Evolutionary conservation across 2,888 invertebrate genomes (phyloP).

Genomic region (Acanthacorydalis orientalis): DNA sequence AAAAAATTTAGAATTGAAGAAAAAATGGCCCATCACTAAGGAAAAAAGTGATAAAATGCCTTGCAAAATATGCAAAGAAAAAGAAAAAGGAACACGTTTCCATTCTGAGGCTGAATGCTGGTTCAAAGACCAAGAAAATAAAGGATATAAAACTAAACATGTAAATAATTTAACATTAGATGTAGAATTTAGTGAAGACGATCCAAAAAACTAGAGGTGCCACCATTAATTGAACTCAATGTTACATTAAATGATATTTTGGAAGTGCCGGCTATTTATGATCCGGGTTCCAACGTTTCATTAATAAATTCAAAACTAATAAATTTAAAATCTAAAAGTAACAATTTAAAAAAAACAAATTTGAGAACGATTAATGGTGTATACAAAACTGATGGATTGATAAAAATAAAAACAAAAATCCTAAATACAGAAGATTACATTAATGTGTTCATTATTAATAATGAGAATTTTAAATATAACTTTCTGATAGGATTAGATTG

Average conservation of each 20-base stretch:
- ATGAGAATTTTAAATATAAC: background rate
- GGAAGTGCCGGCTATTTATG: conserved; percentile 12
- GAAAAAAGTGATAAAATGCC: background rate
- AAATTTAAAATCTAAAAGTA: conserved; percentile 8
- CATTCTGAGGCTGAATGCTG: conserved; percentile 2
- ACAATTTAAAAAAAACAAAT: too few species aligned
- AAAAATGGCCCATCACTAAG: too few species aligned
- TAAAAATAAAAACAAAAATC: conserved; percentile 6
- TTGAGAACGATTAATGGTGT: conserved; percentile 5
- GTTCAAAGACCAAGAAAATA: conserved; percentile 2
- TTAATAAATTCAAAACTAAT: conserved; percentile 13
- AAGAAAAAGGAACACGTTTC: conserved; percentile 5
- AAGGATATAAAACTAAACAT: conserved; percentile 5
- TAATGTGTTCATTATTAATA: background rate
- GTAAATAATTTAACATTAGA: conserved; percentile 11
- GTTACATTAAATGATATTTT: conserved; percentile 7
- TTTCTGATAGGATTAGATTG: background rate
- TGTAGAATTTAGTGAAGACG: conserved; percentile 8
- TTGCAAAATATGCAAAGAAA: conserved; percentile 4
- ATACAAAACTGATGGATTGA: conserved; percentile 9
- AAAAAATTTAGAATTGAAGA: conserved; percentile 7
- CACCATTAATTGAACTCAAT: conserved; percentile 13
- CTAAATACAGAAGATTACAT: background rate
- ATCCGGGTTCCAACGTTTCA: conserved; percentile 14
- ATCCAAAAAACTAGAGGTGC: background rate